Conservation (phyloP, 2,797 vertebrate species). For the Poecilia wingei region DNA sequence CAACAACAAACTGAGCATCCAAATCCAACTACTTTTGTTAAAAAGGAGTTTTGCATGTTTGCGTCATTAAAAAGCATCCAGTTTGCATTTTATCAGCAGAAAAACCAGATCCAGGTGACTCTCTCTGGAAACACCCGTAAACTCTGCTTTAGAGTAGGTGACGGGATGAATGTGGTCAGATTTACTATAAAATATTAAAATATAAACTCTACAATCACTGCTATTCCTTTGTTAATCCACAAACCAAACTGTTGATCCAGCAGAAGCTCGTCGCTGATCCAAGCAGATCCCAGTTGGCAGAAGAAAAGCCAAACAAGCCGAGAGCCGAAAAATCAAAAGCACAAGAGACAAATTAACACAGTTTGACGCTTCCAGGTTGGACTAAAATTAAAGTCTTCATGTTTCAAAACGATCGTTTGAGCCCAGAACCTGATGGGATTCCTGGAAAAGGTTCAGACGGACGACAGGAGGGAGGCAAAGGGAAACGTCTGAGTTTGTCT, state of each 20-base stretch:
- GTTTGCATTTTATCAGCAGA: no score
- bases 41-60: no score
- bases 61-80: no score
- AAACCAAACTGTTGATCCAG: slow-evolving; percentile 8
- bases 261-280: slow-evolving; percentile 7
- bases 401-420: not conserved
- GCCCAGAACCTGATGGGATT: not conserved
- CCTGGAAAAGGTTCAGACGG: not conserved
- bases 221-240: not conserved
- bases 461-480: not conserved
- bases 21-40: not conserved
- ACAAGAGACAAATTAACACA: slow-evolving; percentile 8
- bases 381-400: not conserved
- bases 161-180: no score
- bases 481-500: not conserved
- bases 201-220: not conserved
- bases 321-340: slow-evolving; percentile 9
- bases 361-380: not conserved
- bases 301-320: slow-evolving; percentile 12
- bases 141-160: no score
- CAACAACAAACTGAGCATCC: no score
- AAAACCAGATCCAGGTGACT: not conserved
- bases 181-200: no score
- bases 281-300: slow-evolving; percentile 1
- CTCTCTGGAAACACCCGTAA: not conserved